Conservation (phyloP, 2,113 vertebrate genomes). For the Pygoscelis adeliae region DNA sequence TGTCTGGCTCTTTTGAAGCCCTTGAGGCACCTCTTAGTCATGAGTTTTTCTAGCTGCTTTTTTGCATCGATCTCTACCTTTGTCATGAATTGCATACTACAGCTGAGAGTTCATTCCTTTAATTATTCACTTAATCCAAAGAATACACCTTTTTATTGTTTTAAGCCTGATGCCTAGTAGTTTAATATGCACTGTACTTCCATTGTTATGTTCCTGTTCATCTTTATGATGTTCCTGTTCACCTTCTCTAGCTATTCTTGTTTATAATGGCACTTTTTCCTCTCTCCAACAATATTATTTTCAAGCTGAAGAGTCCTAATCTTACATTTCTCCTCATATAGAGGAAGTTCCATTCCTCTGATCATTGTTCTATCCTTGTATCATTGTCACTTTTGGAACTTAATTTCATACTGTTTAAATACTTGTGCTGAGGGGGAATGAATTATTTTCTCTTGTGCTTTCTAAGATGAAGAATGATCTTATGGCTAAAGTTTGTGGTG, state of each 20-base stretch:
- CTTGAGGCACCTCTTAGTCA: background rate
- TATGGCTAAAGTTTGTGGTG: background rate
- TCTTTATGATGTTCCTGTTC: background rate
- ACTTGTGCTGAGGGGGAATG: background rate
- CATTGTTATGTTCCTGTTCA: background rate
- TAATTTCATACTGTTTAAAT: background rate
- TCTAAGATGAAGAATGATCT: background rate
- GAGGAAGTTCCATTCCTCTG: background rate
- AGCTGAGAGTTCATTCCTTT: background rate
- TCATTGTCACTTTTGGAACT: background rate
- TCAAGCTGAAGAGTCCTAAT: background rate
- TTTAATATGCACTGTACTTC: background rate
- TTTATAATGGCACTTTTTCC: background rate
- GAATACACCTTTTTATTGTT: background rate
- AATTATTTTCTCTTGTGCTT: background rate
- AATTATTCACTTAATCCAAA: background rate
- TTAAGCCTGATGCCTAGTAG: background rate
- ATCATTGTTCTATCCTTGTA: background rate
- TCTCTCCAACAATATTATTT: background rate
- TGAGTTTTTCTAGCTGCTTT: background rate
- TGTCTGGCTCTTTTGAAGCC: background rate
- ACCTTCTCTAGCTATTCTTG: background rate
- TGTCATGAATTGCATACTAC: background rate
- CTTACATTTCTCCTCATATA: background rate
- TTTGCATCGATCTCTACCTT: background rate